Percentiles rank a stretch among this genome's conserved stretches.
phyloP scores from a whole-genome alignment of 2,888 invertebrate species.

The Tiphia femorata region DNA sequence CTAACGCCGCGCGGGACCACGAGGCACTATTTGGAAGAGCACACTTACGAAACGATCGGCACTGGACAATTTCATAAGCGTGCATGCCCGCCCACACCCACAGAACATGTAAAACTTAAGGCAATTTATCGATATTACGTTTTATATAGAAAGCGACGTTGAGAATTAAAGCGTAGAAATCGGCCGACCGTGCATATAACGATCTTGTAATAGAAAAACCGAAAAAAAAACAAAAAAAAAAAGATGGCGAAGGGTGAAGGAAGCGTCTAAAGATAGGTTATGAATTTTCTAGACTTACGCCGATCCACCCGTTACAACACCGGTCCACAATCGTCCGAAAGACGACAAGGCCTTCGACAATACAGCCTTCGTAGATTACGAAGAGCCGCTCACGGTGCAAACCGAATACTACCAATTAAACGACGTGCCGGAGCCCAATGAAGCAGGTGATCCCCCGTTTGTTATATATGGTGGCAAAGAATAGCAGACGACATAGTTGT shows the following conservation, averaged over 20 bases:
- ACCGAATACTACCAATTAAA: slow-evolving; percentile 79
- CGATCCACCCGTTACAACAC: slow-evolving; percentile 59
- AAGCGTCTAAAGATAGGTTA: too few relatives aligned
- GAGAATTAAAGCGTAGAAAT: too few relatives aligned
- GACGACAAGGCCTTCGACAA: slow-evolving; percentile 75
- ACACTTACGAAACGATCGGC: slow-evolving; percentile 65
- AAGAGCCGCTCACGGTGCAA: slow-evolving; percentile 82
- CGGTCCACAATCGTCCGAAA: slow-evolving; percentile 54
- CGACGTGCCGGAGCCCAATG: slow-evolving; percentile 67
- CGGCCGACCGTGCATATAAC: too few relatives aligned
- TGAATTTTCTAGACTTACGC: slow-evolving; percentile 60
- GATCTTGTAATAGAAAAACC: too few relatives aligned
- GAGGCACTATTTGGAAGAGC: slow-evolving; percentile 74
- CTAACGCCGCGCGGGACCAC: slow-evolving; percentile 84
- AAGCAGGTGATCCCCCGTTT: slow-evolving; percentile 54
- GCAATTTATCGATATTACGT: slow-evolving; percentile 51
- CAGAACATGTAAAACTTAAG: slow-evolving; percentile 65
- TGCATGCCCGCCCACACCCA: slow-evolving; percentile 60
- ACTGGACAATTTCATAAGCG: slow-evolving; percentile 53
- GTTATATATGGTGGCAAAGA: too few relatives aligned
- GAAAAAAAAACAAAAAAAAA: too few relatives aligned
- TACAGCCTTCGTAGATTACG: slow-evolving; percentile 84
- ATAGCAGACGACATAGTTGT: too few relatives aligned
- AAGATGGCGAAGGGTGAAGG: too few relatives aligned
- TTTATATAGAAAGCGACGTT: slow-evolving; percentile 24